Base-by-base conservation (phyloP, 2,888 invertebrate species). In the Mechanitis mazaeus region DNA sequence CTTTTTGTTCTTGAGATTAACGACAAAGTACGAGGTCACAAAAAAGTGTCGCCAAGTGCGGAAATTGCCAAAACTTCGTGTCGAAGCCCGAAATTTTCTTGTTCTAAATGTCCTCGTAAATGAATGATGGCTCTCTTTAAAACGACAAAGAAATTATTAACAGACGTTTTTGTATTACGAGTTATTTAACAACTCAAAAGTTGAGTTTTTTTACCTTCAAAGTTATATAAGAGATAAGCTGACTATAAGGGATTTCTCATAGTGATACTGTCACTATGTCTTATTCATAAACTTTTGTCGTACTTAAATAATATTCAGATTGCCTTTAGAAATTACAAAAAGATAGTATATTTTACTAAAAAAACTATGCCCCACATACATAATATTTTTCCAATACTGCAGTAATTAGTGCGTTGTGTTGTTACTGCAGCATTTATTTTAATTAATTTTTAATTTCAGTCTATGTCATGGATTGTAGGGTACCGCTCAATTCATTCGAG, bases 41-140 rank as follows among this genome's bases (percentile, higher is more conserved):
- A 87, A 88, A 86, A 87, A 85, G 75, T 81, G 81, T 76, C 82
- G 80, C 81, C 79, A 83, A 85, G 83, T 84, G 79, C 84, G 86
- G 85, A 86, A 88, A 88, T 88, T 87, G 84, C 87, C 86, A 80
- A 87, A 88, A 87, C 83, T 88, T 88, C 83, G 84, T 86, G 87
- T 88, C 84, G 84, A 85, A 84, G 79, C 78, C 82, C 83, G 82
- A 86, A 85, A 85, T 84, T 86, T 87, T 85, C 88, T 87, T 87
- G 87, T 87, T 87, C 85, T 81, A 84, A 88, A 85, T 84, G 87
- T 86, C 86, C 83, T 83, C 87, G 86, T 87, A 87, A 88, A 88
- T 88, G 87, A 88, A 87, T 87, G 85, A 88, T 87, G 85, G 85
- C 81, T 86, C 85, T 87, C 87, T 87, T 86, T 84, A 85, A 87